Evolutionary conservation across 2,888 invertebrate species (phyloP).

Genomic region (Dryobota labecula): DNA sequence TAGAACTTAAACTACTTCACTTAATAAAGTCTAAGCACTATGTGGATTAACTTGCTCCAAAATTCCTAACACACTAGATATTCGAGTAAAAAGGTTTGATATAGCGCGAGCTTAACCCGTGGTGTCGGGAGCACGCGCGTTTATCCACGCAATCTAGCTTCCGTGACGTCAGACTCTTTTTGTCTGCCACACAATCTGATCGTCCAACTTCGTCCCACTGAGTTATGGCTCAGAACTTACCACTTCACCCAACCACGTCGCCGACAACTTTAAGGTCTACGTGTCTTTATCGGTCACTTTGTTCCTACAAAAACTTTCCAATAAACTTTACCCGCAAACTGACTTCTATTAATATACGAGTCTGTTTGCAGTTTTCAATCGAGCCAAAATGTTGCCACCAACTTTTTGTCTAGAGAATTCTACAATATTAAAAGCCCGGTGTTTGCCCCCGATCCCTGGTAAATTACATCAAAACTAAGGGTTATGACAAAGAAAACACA

Average conservation of each 20-base stretch:
- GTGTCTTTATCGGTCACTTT: slow-evolving; percentile 74
- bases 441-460: slow-evolving; percentile 56
- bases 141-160: slow-evolving; percentile 81
- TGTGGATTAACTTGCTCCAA: slow-evolving; percentile 47
- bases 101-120: slow-evolving; percentile 73
- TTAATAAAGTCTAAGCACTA: slow-evolving; percentile 44
- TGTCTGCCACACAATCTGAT: slow-evolving; percentile 82
- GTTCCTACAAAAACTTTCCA: slow-evolving; percentile 65
- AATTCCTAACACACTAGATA: slow-evolving; percentile 47
- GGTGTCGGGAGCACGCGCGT: slow-evolving; percentile 75
- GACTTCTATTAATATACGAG: slow-evolving; percentile 49
- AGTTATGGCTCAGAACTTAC: slow-evolving; percentile 82
- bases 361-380: slow-evolving; percentile 61
- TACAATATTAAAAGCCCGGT: slow-evolving; percentile 51
- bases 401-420: slow-evolving; percentile 41
- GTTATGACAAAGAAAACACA: slow-evolving; percentile 78
- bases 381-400: slow-evolving; percentile 30
- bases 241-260: slow-evolving; percentile 73
- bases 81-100: slow-evolving; percentile 57
- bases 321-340: slow-evolving; percentile 55
- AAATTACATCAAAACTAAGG: slow-evolving; percentile 73
- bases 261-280: slow-evolving; percentile 74
- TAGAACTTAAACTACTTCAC: slow-evolving; percentile 23
- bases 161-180: slow-evolving; percentile 79
- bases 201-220: slow-evolving; percentile 78